Percentiles rank a stretch among this genome's conserved stretches.
phyloP scores from a whole-genome alignment of 2,113 vertebrate species.

The Protomyctophum bolini region DNA sequence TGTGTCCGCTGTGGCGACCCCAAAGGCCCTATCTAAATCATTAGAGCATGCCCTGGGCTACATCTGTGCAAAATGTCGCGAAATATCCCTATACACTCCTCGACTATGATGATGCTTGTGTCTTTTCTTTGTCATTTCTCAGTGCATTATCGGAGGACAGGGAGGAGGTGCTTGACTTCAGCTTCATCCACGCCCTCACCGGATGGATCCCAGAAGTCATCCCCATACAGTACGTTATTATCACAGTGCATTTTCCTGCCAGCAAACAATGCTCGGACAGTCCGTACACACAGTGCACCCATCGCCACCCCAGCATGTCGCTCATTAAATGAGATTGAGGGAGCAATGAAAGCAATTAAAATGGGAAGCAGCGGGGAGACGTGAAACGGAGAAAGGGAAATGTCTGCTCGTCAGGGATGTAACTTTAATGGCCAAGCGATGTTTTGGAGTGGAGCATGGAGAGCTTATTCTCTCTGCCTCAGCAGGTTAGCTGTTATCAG shows the following conservation, averaged over 20 bases:
- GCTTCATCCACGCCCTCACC: slow-evolving; percentile 86
- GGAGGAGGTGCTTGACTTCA: slow-evolving; percentile 87
- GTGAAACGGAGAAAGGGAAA: slow-evolving; percentile 5
- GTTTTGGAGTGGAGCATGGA: slow-evolving; percentile 27
- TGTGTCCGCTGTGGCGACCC: neutral
- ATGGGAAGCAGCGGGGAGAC: slow-evolving; percentile 12
- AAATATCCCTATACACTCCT: neutral
- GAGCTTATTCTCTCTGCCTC: slow-evolving; percentile 40
- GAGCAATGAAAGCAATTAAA: slow-evolving; percentile 1
- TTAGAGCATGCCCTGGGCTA: too few species aligned
- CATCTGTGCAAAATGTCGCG: too few species aligned
- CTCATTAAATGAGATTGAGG: neutral
- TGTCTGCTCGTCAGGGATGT: slow-evolving; percentile 31
- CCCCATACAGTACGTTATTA: slow-evolving; percentile 81
- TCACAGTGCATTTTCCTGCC: too few species aligned
- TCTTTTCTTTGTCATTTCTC: slow-evolving; percentile 27
- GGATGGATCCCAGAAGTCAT: slow-evolving; percentile 91
- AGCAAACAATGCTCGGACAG: too few species aligned
- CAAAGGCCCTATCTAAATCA: neutral
- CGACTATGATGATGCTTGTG: slow-evolving; percentile 1
- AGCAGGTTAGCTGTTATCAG: slow-evolving; percentile 47
- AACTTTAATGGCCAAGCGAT: slow-evolving; percentile 34
- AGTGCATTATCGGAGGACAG: slow-evolving; percentile 58
- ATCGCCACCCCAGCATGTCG: neutral
- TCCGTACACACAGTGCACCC: neutral